phyloP scores from a whole-genome alignment of 2,113 vertebrate species.

The Cacatua alba region DNA sequence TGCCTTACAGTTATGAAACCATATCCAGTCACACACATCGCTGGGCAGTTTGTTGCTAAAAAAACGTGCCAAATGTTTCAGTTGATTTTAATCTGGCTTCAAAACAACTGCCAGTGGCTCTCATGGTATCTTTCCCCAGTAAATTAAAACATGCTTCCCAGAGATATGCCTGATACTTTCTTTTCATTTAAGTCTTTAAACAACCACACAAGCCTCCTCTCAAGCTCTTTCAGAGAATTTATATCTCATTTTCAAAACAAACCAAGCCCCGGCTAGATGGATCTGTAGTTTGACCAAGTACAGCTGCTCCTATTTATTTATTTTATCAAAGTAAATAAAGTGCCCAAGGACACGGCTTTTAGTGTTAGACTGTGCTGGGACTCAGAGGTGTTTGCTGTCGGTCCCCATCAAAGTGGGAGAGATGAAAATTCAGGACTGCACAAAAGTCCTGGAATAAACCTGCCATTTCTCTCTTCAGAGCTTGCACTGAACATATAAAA shows the following conservation, averaged over 20 bases:
- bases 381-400: background rate
- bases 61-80: background rate
- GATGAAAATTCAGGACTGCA: background rate
- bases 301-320: constrained; percentile 2
- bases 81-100: constrained; percentile 16
- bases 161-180: background rate
- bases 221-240: background rate
- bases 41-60: background rate
- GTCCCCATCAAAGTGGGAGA: background rate
- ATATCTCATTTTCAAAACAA: background rate
- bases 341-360: background rate
- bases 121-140: background rate
- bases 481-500: background rate
- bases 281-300: background rate
- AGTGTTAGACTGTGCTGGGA: background rate
- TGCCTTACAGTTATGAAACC: background rate
- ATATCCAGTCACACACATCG: background rate
- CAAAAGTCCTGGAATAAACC: background rate
- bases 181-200: background rate
- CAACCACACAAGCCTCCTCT: background rate
- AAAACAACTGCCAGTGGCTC: constrained; percentile 6
- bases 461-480: background rate
- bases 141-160: background rate
- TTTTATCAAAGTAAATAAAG: background rate
- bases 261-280: background rate